phyloP scores from a whole-genome alignment of 2,797 vertebrate species.

The Steatocranus sp. region DNA sequence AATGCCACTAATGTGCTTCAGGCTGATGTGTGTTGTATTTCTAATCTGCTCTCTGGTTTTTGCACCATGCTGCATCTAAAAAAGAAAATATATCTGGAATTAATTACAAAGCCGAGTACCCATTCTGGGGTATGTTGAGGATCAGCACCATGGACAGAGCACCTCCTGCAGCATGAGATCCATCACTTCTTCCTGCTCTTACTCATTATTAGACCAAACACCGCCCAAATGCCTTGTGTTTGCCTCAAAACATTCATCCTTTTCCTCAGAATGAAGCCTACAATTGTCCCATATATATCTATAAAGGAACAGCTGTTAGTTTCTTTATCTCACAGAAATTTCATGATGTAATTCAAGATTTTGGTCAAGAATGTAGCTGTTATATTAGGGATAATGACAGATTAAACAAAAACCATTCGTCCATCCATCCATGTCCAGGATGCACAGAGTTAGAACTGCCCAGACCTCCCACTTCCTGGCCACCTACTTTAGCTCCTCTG shows the following conservation, averaged over 20 bases:
- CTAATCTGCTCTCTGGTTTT: fast-evolving
- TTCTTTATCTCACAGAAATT: not conserved
- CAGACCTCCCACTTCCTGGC: not conserved
- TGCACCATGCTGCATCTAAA: not conserved
- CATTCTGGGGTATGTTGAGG: not conserved
- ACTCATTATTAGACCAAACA: not conserved
- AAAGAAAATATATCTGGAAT: not conserved
- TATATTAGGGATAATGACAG: not conserved
- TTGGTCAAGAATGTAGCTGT: not conserved
- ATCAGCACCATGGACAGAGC: not conserved
- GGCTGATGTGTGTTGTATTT: not conserved
- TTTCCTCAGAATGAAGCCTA: not conserved
- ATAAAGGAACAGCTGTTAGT: not conserved
- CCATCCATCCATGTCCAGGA: not conserved
- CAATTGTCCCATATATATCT: not conserved
- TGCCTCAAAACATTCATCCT: not conserved
- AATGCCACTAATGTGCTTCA: not conserved
- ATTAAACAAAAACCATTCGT: not conserved
- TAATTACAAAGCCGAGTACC: not conserved
- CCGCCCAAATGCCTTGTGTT: not conserved
- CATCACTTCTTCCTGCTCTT: not conserved
- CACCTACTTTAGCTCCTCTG: not conserved
- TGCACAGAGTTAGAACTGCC: not conserved
- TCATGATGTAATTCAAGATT: not conserved
- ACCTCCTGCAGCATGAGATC: not conserved